Base-by-base conservation (phyloP, 2,888 invertebrate genomes). In the Incurvaria masculella region DNA sequence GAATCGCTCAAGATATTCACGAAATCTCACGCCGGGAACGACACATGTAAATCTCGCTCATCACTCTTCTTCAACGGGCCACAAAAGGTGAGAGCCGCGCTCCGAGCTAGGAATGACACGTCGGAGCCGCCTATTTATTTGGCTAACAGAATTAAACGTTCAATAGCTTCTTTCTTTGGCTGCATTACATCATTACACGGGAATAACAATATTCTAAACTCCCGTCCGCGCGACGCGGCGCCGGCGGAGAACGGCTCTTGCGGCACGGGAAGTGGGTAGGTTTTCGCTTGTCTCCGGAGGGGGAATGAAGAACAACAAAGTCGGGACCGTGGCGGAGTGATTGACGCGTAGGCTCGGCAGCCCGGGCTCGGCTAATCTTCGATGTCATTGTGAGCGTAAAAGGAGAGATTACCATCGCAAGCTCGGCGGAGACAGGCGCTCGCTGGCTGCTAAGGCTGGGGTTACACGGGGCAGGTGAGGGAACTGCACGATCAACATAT, bases 41-140 rank as follows among this genome's bases (percentile, higher is more conserved):
- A 33, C 33, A 33, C 33, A 33, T 33, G 33, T 33, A 33, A 33
- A 33, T 33, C 33, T 33, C 33, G 3, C 11, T 33, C 33, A 33
- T 33, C 14, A 33, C 33, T 33, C 33, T 33, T 33, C 33, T n/a
- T 33, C 33, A 33, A 8, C 3, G 11, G 33, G 14, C 33, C 3
- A 33, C 33, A 33, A 33, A 33, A 33, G 33, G 33, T 33, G 33
- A 33, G 33, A 33, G 33, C 33, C n/a, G n/a, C n/a, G 8, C 33
- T 33, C 33, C 8, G 14, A 33, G 8, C 33, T 33, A 8, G 33
- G 33, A 33, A 33, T 33, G 33, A 14, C 33, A n/a, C 33, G 8
- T n/a, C 54, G 55, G n/a, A n/a, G n/a, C 49, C 54, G 54, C 51
- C 53, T 59, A 62, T 62, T 62, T 59, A 57, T 63, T 57, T 52